phyloP scores from a whole-genome alignment of 2,888 invertebrate species.

The Drosophila acutilabella region DNA sequence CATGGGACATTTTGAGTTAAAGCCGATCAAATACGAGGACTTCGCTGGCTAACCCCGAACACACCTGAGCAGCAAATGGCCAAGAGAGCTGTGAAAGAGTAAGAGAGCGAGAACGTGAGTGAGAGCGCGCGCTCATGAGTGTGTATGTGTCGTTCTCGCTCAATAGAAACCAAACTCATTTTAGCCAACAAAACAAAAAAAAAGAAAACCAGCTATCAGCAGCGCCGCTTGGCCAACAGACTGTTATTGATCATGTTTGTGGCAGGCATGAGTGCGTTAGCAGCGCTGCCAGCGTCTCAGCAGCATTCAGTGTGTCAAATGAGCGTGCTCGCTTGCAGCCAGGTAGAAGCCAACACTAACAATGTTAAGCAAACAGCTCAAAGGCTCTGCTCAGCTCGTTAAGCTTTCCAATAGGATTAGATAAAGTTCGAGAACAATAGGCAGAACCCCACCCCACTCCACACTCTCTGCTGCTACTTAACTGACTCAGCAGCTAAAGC shows the following conservation, averaged over 20 bases:
- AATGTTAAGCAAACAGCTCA: conserved; percentile 26
- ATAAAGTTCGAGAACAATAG: conserved; percentile 8
- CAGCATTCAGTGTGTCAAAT: background rate
- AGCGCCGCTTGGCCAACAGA: conserved; percentile 41
- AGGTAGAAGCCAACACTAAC: conserved; percentile 26
- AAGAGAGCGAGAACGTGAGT: conserved; percentile 9
- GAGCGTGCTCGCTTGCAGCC: conserved; percentile 3
- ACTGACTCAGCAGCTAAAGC: conserved; percentile 27
- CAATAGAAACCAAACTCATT: conserved; percentile 25
- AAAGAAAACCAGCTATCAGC: conserved; percentile 42
- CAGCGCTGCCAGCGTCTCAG: conserved; percentile 15
- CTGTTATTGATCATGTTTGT: conserved; percentile 49
- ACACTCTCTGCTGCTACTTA: conserved; percentile 9
- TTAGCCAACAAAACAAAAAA: conserved; percentile 19
- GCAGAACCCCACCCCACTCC: conserved; percentile 22
- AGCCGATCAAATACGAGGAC: conserved; percentile 51
- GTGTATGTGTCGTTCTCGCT: conserved; percentile 12
- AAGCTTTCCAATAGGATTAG: conserved; percentile 48
- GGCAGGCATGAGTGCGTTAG: conserved; percentile 20
- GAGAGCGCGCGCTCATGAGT: conserved; percentile 1
- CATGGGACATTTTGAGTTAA: conserved; percentile 23
- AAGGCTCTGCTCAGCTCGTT: conserved; percentile 1
- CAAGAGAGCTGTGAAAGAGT: conserved; percentile 19
- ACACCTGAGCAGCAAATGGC: conserved; percentile 30
- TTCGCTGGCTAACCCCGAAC: conserved; percentile 16